A percentile compares a stretch with the other conserved stretches of the same genome.
These are phyloP conservation scores for Galago senegalensis DNA, from an alignment of 2,797 vertebrate genomes.

Conservation along the genomic window DNA sequence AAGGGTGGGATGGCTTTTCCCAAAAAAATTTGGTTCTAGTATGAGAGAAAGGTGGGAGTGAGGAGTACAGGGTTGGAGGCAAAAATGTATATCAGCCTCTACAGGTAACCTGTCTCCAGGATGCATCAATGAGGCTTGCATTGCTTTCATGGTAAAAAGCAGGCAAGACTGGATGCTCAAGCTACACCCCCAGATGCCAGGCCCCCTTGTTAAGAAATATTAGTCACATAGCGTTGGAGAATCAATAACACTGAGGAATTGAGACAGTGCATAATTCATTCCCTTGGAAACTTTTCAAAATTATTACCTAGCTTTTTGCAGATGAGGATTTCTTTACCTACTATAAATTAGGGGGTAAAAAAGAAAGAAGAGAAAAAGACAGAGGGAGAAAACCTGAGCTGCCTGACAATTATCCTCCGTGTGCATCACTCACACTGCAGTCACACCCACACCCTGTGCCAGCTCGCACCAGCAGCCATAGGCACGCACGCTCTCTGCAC, in stretches of 20 bases:
- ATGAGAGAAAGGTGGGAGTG: background rate
- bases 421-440: conserved; percentile 66
- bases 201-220: conserved; percentile 13
- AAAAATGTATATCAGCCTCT: background rate
- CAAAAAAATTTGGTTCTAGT: background rate
- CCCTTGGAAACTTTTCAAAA: conserved; percentile 80
- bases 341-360: conserved; percentile 59
- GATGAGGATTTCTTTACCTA: conserved; percentile 78
- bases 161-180: background rate
- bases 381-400: conserved; percentile 25
- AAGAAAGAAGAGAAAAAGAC: background rate
- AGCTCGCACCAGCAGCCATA: background rate
- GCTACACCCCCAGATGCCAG: background rate
- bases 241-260: conserved; percentile 5
- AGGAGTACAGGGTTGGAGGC: rapidly evolving
- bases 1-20: background rate
- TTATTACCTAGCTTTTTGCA: conserved; percentile 44
- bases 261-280: conserved; percentile 58
- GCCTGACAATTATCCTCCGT: conserved; percentile 64
- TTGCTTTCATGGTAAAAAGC: background rate
- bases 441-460: conserved; percentile 73
- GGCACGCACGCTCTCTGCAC: conserved; percentile 42
- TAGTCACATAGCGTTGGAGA: conserved; percentile 51
- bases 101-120: background rate
- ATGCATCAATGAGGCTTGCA: background rate